phyloP scores from a whole-genome alignment of 2,113 vertebrate genomes.

The Tichodroma muraria region DNA sequence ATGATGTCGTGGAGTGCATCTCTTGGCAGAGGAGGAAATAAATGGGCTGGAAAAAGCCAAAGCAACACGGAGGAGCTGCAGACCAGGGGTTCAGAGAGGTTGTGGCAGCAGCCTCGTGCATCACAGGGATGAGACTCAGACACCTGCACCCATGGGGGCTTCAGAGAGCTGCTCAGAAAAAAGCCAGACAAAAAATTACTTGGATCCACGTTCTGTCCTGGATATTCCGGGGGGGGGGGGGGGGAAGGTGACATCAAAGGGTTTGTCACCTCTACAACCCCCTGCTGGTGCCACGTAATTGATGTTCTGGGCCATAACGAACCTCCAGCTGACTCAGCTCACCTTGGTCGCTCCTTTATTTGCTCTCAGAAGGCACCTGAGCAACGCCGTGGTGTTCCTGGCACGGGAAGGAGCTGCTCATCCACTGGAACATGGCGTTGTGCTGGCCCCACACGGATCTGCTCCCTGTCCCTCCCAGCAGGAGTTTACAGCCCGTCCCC shows the following conservation, averaged over 20 bases:
- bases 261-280: not conserved
- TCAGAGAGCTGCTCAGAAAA: not conserved
- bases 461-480: not conserved
- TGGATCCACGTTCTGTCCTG: fast-evolving
- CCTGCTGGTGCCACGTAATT: not conserved
- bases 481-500: not conserved
- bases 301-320: not conserved
- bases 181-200: not conserved
- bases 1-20: not conserved
- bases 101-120: not conserved
- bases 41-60: not conserved
- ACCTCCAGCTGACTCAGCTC: not conserved
- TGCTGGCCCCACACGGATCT: not conserved
- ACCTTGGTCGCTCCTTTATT: not conserved
- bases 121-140: not conserved
- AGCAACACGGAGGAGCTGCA: fast-evolving
- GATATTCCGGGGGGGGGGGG: fast-evolving
- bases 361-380: not conserved
- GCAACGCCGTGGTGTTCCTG: fast-evolving
- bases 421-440: fast-evolving
- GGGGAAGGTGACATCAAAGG: not conserved
- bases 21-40: not conserved
- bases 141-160: not conserved
- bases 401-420: not conserved
- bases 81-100: not conserved